Evolutionary conservation across 2,797 vertebrate species (phyloP).

Genomic region (Podargus strigoides): DNA sequence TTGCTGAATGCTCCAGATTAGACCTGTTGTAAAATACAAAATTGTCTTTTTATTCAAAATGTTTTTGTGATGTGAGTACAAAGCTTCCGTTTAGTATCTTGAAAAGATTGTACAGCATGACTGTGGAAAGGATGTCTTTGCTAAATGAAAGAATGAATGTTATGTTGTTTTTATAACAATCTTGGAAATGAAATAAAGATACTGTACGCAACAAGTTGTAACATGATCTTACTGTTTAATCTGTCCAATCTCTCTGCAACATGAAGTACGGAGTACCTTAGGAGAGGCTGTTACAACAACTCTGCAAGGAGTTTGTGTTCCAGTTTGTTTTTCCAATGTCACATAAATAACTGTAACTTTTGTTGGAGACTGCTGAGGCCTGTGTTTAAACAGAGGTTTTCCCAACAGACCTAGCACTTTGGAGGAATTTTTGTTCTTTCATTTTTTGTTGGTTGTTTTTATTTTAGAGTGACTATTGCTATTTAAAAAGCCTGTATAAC

Average conservation of each 20-base stretch:
- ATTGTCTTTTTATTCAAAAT: slow-evolving; percentile 14
- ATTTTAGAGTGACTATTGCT: neutral
- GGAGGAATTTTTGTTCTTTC: neutral
- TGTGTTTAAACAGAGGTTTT: neutral
- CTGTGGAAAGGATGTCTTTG: neutral
- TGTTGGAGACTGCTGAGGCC: neutral
- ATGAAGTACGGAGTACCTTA: neutral
- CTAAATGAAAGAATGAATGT: neutral
- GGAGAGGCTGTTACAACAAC: neutral
- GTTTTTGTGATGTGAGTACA: neutral
- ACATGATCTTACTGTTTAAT: neutral
- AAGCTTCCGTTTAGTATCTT: slow-evolving; percentile 2
- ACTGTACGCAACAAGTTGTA: neutral
- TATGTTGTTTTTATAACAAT: neutral
- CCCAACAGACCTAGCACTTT: neutral
- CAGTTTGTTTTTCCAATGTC: neutral
- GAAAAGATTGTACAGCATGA: neutral
- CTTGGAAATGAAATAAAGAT: slow-evolving; percentile 26
- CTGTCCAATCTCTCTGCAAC: neutral
- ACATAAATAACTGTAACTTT: neutral
- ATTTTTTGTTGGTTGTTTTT: neutral
- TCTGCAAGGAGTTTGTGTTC: neutral
- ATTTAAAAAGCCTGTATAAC: neutral
- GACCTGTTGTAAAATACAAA: neutral
- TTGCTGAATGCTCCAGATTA: neutral